Conservation (phyloP, 2,797 vertebrate genomes). For the Aplochiton taeniatus region DNA sequence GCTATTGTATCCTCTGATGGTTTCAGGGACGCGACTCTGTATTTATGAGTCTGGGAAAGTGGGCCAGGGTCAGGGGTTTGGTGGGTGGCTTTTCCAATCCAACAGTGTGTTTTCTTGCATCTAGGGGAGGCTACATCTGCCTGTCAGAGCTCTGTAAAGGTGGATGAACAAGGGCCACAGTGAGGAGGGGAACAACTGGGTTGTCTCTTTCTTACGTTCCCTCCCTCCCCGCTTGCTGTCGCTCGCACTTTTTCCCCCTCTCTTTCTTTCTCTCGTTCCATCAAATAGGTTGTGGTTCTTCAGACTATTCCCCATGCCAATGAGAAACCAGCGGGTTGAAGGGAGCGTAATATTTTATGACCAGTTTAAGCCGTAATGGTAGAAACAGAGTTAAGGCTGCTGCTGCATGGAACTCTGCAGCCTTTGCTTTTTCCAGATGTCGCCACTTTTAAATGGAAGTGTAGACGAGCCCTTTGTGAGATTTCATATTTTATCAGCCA, state of each 20-base stretch:
- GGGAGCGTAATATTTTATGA: neutral
- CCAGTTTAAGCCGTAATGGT: conserved; percentile 13
- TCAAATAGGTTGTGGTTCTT: conserved; percentile 3
- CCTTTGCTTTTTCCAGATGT: conserved; percentile 17
- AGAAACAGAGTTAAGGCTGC: too few species aligned
- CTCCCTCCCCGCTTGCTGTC: neutral
- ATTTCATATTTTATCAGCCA: neutral
- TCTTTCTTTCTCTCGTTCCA: neutral
- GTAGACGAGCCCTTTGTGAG: conserved; percentile 13
- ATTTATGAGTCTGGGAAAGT: too few species aligned
- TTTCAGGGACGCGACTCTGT: too few species aligned
- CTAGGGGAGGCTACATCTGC: too few species aligned
- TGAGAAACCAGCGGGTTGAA: neutral
- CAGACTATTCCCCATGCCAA: conserved; percentile 6
- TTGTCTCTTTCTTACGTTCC: neutral
- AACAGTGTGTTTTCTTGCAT: too few species aligned
- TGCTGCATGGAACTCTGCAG: conserved; percentile 22
- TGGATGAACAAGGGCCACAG: neutral
- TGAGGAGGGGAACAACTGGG: neutral
- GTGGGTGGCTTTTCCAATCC: too few species aligned
- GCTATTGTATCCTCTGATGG: too few species aligned
- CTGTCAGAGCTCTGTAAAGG: neutral
- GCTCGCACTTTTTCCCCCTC: neutral
- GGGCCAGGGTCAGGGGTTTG: too few species aligned
- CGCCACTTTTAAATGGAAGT: conserved; percentile 14